Percentiles rank a stretch among this genome's conserved stretches.
phyloP scores from a whole-genome alignment of 2,113 vertebrate genomes.

The Progne subis region DNA sequence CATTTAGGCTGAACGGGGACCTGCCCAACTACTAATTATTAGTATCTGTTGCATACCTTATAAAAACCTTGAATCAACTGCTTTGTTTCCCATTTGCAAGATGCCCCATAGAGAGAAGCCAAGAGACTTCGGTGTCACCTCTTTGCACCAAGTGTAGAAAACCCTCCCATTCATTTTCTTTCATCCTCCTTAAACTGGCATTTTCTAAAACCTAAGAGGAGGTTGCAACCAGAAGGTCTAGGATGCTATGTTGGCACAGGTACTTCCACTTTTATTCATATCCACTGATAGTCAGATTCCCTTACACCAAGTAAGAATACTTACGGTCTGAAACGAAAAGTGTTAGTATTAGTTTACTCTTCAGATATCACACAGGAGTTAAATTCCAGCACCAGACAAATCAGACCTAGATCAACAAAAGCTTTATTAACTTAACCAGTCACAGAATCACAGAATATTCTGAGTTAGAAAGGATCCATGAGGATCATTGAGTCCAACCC shows the following conservation, averaged over 20 bases:
- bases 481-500: background rate
- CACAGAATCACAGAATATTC: background rate
- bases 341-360: background rate
- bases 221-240: background rate
- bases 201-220: background rate
- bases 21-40: background rate
- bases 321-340: background rate
- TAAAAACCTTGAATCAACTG: background rate
- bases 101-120: background rate
- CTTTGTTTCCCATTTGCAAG: background rate
- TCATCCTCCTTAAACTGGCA: background rate
- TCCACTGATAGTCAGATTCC: background rate
- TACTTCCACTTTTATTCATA: background rate
- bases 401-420: background rate
- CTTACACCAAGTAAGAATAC: background rate
- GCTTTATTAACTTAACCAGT: background rate
- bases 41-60: background rate
- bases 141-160: background rate
- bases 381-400: background rate
- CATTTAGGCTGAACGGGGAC: background rate
- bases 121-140: background rate
- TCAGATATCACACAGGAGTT: background rate
- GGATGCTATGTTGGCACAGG: background rate
- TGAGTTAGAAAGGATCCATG: background rate
- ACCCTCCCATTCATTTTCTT: background rate